A percentile compares a stretch with the other conserved stretches of the same genome.
These are phyloP conservation scores for Psococerastis gibbosa DNA, from an alignment of 2,888 invertebrate species.

Conservation along the genomic window DNA sequence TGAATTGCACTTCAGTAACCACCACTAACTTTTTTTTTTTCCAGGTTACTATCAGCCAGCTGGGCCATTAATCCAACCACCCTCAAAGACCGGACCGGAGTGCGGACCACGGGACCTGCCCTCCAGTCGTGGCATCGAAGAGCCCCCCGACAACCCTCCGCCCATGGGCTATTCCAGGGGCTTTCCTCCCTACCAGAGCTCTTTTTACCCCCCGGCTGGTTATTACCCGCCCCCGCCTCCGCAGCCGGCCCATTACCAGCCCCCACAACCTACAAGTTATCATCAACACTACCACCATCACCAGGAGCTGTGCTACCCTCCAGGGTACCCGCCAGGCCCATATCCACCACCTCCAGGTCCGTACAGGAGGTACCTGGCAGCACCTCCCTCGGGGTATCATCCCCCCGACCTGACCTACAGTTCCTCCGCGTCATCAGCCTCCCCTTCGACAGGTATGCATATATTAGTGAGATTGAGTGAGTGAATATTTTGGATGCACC, in stretches of 20 bases:
- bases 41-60: slow-evolving; percentile 84
- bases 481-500: not conserved
- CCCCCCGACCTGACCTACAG: slow-evolving; percentile 3
- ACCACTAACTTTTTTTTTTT: slow-evolving; percentile 20
- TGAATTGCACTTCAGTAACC: too few relatives aligned
- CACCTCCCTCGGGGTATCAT: slow-evolving; percentile 4
- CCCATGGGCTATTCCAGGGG: slow-evolving; percentile 19
- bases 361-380: slow-evolving; percentile 1
- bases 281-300: slow-evolving; percentile 9
- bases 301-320: slow-evolving; percentile 31
- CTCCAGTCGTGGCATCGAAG: slow-evolving; percentile 22
- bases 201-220: slow-evolving; percentile 15
- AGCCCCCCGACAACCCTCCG: slow-evolving; percentile 29
- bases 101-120: slow-evolving; percentile 29
- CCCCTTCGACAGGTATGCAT: not conserved
- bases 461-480: not conserved
- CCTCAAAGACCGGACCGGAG: slow-evolving; percentile 20
- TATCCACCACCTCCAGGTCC: slow-evolving; percentile 17
- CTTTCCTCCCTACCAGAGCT: slow-evolving; percentile 16
- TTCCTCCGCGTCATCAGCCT: not conserved
- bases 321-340: slow-evolving; percentile 24
- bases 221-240: slow-evolving; percentile 16
- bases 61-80: slow-evolving; percentile 62
- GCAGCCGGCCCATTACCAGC: slow-evolving; percentile 15
- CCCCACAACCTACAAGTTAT: slow-evolving; percentile 10